These are phyloP conservation scores for Hyperopisus bebe DNA, from an alignment of 2,113 vertebrate genomes.

Conservation along the genomic window DNA sequence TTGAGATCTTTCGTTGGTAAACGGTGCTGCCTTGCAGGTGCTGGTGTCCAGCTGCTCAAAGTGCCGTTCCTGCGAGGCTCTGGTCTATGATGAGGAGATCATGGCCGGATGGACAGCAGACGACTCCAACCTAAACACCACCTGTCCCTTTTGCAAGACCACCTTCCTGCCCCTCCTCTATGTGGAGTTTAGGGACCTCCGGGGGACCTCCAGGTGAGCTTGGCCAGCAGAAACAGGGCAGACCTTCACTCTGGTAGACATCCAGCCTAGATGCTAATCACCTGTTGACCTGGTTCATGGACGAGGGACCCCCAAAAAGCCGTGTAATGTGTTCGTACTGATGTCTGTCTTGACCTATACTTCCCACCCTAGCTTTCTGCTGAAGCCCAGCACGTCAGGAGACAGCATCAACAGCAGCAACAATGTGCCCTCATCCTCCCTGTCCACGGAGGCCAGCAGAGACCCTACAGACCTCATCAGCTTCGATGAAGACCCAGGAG, in stretches of 20 bases:
- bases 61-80: constrained; percentile 76
- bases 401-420: constrained; percentile 83
- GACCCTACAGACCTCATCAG: constrained; percentile 64
- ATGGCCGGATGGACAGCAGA: constrained; percentile 98
- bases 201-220: constrained; percentile 72
- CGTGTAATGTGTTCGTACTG: neutral
- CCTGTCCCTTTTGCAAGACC: constrained; percentile 84
- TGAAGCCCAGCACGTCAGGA: constrained; percentile 85
- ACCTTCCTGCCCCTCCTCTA: constrained; percentile 88
- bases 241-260: neutral
- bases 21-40: constrained; percentile 62
- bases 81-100: constrained; percentile 97
- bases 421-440: constrained; percentile 47
- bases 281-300: neutral
- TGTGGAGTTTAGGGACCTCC: constrained; percentile 89
- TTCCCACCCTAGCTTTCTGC: constrained; percentile 65
- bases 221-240: neutral
- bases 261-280: neutral
- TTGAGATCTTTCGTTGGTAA: neutral
- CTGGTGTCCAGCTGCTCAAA: constrained; percentile 97
- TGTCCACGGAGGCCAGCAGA: constrained; percentile 37
- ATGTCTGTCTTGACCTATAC: neutral
- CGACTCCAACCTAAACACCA: constrained; percentile 94
- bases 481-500: constrained; percentile 58
- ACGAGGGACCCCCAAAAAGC: neutral